These are phyloP conservation scores for Zosterops pallidus DNA, from an alignment of 2,113 vertebrate species.

Conservation along the genomic window DNA sequence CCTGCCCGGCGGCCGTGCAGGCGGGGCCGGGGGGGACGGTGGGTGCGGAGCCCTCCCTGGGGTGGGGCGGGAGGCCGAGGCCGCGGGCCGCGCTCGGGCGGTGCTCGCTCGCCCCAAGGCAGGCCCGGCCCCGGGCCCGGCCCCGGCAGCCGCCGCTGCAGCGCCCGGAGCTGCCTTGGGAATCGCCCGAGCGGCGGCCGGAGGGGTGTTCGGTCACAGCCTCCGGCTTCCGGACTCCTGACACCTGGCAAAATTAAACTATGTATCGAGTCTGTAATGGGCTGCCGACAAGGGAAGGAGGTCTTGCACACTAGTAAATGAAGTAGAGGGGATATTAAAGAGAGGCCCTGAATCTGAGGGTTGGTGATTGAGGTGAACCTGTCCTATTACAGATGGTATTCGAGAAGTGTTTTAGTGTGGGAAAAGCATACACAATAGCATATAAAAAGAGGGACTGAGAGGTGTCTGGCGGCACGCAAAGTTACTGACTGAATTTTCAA, in stretches of 20 bases:
- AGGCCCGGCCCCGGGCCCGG: not conserved
- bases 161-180: not conserved
- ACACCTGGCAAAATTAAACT: rapidly evolving
- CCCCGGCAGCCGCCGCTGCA: not conserved
- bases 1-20: not conserved
- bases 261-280: rapidly evolving
- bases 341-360: not conserved
- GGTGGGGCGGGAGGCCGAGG: not conserved
- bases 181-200: not conserved
- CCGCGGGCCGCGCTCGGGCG: not conserved
- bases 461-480: not conserved
- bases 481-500: not conserved
- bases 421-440: rapidly evolving
- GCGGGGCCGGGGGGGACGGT: not conserved
- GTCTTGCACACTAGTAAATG: not conserved
- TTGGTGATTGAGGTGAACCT: not conserved
- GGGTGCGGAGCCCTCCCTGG: not conserved
- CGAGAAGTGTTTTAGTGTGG: not conserved
- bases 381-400: rapidly evolving
- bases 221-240: rapidly evolving
- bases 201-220: not conserved
- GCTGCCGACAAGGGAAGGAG: not conserved
- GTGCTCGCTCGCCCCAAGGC: not conserved
- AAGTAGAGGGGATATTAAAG: not conserved
- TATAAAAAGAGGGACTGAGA: not conserved